Conservation (phyloP, 2,113 vertebrate genomes). For the Trochalopteron elliotii region DNA sequence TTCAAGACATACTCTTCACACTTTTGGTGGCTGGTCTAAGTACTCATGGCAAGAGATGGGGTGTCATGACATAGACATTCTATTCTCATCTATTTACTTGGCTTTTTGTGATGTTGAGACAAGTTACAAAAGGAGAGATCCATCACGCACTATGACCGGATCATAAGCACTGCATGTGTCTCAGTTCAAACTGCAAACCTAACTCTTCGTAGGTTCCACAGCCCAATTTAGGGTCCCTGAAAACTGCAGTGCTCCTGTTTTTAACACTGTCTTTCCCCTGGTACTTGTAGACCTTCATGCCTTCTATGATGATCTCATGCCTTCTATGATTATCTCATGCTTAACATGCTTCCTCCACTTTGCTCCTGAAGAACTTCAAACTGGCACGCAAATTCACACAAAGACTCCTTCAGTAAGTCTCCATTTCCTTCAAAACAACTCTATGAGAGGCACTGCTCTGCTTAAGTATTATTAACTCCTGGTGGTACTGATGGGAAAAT, state of each 20-base stretch:
- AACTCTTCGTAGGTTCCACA: background rate
- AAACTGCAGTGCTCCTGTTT: background rate
- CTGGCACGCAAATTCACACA: background rate
- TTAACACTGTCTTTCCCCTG: background rate
- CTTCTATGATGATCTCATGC: background rate
- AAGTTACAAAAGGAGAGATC: background rate
- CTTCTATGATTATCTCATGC: background rate
- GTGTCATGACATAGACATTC: background rate
- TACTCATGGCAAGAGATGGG: background rate
- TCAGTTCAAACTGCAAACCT: background rate
- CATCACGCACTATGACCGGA: background rate
- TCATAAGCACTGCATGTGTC: background rate
- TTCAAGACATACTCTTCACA: background rate
- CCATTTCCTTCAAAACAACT: slow-evolving; percentile 34
- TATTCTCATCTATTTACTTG: background rate
- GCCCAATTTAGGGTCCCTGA: background rate
- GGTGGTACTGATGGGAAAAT: background rate
- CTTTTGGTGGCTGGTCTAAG: background rate
- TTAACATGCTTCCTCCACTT: background rate
- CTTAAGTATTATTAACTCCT: slow-evolving; percentile 22
- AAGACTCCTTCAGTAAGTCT: background rate
- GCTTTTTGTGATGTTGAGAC: background rate
- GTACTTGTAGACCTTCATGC: background rate
- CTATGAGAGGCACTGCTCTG: background rate
- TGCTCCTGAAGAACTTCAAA: background rate